Conservation (phyloP, 2,113 vertebrate species). For the Oreochromis spilurus region DNA sequence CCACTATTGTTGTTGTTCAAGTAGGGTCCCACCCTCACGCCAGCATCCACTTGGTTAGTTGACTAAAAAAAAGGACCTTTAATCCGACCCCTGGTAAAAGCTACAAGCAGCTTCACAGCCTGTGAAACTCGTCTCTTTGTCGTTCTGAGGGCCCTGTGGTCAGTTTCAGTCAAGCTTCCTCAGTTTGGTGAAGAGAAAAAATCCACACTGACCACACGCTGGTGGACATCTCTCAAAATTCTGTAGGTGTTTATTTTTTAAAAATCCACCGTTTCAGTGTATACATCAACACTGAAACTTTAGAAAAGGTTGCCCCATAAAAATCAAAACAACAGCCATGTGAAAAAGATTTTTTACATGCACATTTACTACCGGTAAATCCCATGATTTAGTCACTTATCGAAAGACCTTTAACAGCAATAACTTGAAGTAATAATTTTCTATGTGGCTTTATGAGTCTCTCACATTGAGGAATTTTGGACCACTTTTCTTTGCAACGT, state of each 20-base stretch:
- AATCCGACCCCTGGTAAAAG: neutral
- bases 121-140: neutral
- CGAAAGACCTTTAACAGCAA: neutral
- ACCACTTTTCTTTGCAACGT: neutral
- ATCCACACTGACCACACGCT: neutral
- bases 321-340: neutral
- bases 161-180: neutral
- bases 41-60: neutral
- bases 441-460: neutral
- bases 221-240: neutral
- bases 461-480: neutral
- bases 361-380: neutral
- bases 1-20: no score
- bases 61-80: neutral
- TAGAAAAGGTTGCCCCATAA: neutral
- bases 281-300: neutral
- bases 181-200: neutral
- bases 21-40: neutral
- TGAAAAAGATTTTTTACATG: neutral
- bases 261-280: neutral
- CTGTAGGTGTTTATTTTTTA: neutral
- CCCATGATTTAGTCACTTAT: neutral
- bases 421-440: neutral
- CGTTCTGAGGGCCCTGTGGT: neutral
- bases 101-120: neutral